These are phyloP conservation scores for Hyles lineata DNA, from an alignment of 2,888 invertebrate genomes.

Conservation along the genomic window DNA sequence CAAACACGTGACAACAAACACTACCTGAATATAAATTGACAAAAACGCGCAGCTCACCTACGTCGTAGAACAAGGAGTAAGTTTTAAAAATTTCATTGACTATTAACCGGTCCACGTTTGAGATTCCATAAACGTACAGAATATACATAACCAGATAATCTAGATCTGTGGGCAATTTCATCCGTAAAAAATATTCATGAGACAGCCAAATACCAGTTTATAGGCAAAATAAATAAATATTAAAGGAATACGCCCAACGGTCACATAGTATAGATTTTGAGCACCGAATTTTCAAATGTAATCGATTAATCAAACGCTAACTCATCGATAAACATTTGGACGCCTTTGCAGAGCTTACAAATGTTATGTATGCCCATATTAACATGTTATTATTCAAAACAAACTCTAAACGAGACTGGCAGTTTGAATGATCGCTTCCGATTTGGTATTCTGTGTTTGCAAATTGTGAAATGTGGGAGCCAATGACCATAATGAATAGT, in stretches of 20 bases:
- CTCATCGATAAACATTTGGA: background rate
- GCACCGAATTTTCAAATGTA: too few relatives aligned
- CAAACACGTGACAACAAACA: background rate
- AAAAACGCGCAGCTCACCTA: background rate
- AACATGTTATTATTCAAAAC: conserved; percentile 1
- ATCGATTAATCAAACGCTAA: conserved; percentile 7
- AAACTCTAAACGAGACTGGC: background rate
- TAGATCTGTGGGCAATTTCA: background rate
- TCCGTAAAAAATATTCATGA: background rate
- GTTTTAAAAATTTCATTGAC: conserved; percentile 11
- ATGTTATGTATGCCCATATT: background rate
- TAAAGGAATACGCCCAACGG: too few relatives aligned
- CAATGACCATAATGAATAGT: background rate
- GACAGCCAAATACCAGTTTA: too few relatives aligned
- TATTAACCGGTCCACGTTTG: background rate
- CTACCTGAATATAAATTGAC: background rate
- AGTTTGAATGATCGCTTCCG: background rate
- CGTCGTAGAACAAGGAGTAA: background rate
- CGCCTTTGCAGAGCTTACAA: conserved; percentile 15
- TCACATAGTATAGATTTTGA: too few relatives aligned
- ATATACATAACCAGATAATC: conserved; percentile 5
- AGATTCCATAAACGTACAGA: conserved; percentile 15
- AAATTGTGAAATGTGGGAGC: conserved; percentile 16
- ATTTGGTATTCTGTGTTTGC: background rate
- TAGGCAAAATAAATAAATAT: too few relatives aligned